Conservation (phyloP, 1,140 invertebrate species). For the Octopus bimaculoides region DNA sequence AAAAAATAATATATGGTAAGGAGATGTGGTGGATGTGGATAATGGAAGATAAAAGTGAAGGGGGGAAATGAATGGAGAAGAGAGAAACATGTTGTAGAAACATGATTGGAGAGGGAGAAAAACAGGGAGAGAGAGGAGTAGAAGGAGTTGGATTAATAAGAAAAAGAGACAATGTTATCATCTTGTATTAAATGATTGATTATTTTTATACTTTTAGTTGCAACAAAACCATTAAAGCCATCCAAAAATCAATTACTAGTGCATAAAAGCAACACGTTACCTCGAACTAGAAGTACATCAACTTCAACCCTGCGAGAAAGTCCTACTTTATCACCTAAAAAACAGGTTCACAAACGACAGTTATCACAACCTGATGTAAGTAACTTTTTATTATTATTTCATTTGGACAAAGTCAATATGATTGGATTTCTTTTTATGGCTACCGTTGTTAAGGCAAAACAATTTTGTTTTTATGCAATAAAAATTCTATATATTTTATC, state of each 20-base stretch:
- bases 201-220: conserved; percentile 26
- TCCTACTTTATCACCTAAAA: conserved; percentile 25
- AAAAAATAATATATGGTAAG: no score
- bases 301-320: conserved; percentile 1
- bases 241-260: conserved; percentile 37
- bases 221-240: conserved; percentile 36
- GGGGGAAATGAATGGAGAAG: background rate
- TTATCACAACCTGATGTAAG: conserved; percentile 38
- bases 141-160: background rate
- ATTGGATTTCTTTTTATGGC: no score
- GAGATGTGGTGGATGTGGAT: background rate
- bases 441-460: no score
- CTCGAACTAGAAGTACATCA: conserved; percentile 28
- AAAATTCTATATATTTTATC: no score
- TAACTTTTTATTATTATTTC: background rate
- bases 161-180: background rate
- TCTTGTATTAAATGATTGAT: background rate
- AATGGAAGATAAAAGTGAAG: background rate
- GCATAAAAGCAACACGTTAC: conserved; percentile 46
- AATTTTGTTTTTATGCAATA: no score
- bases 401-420: no score
- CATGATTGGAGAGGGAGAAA: background rate
- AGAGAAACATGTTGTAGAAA: background rate
- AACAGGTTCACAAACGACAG: conserved; percentile 29
- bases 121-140: background rate